Base-by-base conservation (phyloP, 2,888 invertebrate genomes). In the Pollenia labialis region DNA sequence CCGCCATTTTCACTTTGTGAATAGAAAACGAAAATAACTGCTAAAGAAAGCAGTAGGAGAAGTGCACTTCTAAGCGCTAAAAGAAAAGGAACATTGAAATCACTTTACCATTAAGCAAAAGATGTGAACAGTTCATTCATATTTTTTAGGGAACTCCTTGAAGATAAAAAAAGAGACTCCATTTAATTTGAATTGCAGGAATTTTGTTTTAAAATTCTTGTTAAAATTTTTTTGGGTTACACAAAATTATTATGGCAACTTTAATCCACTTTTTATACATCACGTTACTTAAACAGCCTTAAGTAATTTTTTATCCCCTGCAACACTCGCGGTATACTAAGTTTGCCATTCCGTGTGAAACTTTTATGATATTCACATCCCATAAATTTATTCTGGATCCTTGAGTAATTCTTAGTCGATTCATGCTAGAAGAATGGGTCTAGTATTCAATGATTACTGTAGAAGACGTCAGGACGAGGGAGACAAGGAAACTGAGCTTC, bases 1-100 rank as follows among this genome's bases (percentile, higher is more conserved):
- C 85, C 81, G 60, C 50, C 68, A 32, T 81, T 75, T 50, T 79
- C 40, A 18, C 60, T 64, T 75, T 42, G 64, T 46, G 40, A 40
- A 40, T 32, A 48, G 48, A 56, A 74, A 69, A 66, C 14, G 4
- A 72, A 58, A 58, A 23, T 9, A 18, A 66, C 71, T 44, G 23
- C 68, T 52, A 50, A 50, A 66, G 18, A 16, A 40, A 68, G 4
- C 44, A 32, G 4, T 32, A 32, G 32, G 4, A 32, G 32, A 32
- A 32, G 32, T 32, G 6, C 32, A 16, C 46, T 77, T 77, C 18
- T 56, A n/a, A 46, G 48, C n/a, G n/a, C 10, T 44, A 16, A 76
- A 42, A 66, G 23, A 60, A 58, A 32, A 74, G 12, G 44, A 58
- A 56, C 64, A 48, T 60, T 80, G 80, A 56, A 80, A 75, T 52